phyloP scores from a whole-genome alignment of 1,140 invertebrate species.

The Coptotermes formosanus region DNA sequence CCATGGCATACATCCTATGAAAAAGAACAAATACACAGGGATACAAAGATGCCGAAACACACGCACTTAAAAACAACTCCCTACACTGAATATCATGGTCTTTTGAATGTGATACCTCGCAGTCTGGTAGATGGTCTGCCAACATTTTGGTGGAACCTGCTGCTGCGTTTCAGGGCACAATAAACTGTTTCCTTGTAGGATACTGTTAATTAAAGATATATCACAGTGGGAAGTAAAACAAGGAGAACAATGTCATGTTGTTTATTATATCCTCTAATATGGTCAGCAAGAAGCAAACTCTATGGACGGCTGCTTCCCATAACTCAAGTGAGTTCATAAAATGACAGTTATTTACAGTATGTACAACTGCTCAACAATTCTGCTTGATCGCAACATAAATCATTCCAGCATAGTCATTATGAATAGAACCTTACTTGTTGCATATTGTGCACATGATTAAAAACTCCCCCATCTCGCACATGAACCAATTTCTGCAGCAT shows the following conservation, averaged over 20 bases:
- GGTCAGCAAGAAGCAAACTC: neutral
- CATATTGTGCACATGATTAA: neutral
- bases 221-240: too few relatives aligned
- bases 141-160: too few relatives aligned
- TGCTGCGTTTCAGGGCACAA: too few relatives aligned
- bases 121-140: too few relatives aligned
- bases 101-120: too few relatives aligned
- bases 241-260: neutral
- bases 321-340: neutral
- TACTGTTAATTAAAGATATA: neutral
- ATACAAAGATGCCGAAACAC: too few relatives aligned
- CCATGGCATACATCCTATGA: too few relatives aligned
- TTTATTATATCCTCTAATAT: neutral
- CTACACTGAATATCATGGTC: too few relatives aligned
- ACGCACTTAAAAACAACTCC: too few relatives aligned
- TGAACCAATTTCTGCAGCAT: too few relatives aligned
- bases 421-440: neutral
- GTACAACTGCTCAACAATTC: neutral
- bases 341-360: constrained; percentile 13
- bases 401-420: neutral
- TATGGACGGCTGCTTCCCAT: neutral
- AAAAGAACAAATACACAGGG: too few relatives aligned
- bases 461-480: neutral
- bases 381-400: neutral
- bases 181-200: too few relatives aligned